Percentiles rank a stretch among this genome's conserved stretches.
Conservation (phyloP, 1,140 invertebrate genomes). For the Sitobion miscanthi region DNA sequence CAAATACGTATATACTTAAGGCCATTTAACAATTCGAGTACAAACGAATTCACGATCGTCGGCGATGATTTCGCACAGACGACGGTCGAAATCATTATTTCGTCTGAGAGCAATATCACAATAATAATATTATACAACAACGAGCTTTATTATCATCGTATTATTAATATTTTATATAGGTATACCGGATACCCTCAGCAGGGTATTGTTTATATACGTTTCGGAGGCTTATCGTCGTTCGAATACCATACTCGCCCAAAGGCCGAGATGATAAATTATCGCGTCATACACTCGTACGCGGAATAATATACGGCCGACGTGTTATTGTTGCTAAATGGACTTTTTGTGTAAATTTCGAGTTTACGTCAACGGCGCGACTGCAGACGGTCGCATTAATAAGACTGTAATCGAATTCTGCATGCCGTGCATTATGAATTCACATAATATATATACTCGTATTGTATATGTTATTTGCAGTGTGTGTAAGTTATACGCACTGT, state of each 20-base stretch:
- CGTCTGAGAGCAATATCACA: background rate
- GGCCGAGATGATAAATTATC: background rate
- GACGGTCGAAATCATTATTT: conserved; percentile 3
- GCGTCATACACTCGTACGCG: background rate
- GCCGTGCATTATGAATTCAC: background rate
- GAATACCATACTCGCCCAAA: background rate
- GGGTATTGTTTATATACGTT: background rate
- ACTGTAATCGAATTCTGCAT: background rate
- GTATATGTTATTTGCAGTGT: background rate
- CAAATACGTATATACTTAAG: background rate
- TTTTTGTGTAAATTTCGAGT: background rate
- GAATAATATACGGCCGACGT: no score
- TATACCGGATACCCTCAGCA: background rate
- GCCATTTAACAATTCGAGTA: background rate
- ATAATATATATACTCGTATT: background rate
- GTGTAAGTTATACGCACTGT: background rate
- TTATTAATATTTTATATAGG: background rate
- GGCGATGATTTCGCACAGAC: background rate
- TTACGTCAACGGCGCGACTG: background rate
- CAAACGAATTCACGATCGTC: background rate
- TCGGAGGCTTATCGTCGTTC: background rate
- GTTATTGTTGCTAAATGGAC: background rate
- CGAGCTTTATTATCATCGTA: background rate
- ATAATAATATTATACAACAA: background rate
- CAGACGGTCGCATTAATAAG: background rate